Evolutionary conservation across 2,888 invertebrate genomes (phyloP), one percentile per base, ranked within the genome.

Genomic region (Eledona agricola): DNA sequence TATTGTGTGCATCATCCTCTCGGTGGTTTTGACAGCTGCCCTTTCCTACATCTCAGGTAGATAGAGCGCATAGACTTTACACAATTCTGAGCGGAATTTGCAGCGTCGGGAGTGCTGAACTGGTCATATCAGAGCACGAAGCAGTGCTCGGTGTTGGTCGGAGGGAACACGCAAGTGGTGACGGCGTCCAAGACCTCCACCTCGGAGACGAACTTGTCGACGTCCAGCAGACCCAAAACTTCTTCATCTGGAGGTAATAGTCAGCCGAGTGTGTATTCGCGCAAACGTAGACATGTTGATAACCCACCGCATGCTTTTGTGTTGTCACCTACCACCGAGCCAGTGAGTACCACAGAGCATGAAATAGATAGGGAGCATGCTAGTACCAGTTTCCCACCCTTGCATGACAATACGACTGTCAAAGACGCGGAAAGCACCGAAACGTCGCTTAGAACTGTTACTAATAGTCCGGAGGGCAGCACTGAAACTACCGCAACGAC

Each of bases 1-100:
- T 59, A 89, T 96, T 73, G 86, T 89, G 64, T 89, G 93, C 74
- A 88, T 93, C 73, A 84, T 91, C 77, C 83, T 93, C 67, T 87
- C 90, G 66, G 85, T 91, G 67, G 83, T 91, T 70, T 83, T 95
- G 66, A 84, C 89, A 71, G 89, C 92, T 62, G 88, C 90, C 62
- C 83, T 93, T 64, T 87, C 89, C 64, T 93, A 93, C 79, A 87
- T 95, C 80, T 89, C 90, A 81, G 92, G 93, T 93, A 79, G n/a
- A n/a, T n/a, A 80, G 77, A 68, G 6, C n/a, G 11, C 28, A 20
- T n/a, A n/a, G 5, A 34, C 15, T 31, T 46, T 25, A 25, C 5
- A 3, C 3, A 5, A 25, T 7, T n/a, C 7, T 25, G 7, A 25
- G 5, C 9, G 7, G 7, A 25, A 25, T 25, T 25, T 77, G 6